Evolutionary conservation across 2,888 invertebrate genomes (phyloP).

Genomic region (Rambutsinella grinnellia): DNA sequence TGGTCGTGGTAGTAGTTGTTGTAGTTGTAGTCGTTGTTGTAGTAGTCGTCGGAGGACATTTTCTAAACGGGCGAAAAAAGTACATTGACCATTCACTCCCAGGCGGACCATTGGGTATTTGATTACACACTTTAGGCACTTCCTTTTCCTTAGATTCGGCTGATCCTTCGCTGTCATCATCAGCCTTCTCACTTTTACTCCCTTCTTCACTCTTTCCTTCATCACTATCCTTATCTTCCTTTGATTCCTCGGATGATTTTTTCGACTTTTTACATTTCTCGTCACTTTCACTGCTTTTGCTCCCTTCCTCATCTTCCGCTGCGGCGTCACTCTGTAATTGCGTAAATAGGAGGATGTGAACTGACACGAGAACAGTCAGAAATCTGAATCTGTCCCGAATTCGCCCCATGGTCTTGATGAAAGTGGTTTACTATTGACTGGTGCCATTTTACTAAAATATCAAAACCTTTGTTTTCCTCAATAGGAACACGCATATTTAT

Average conservation of each 20-base stretch:
- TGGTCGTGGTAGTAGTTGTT: conserved; percentile 35
- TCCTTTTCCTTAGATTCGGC: conserved; percentile 3
- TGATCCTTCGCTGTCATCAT: background rate
- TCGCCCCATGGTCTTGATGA: too few relatives aligned
- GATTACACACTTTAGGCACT: conserved; percentile 33
- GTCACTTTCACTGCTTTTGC: background rate
- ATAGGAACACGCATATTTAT: too few relatives aligned
- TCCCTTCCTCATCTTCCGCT: conserved; percentile 6
- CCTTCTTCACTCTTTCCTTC: background rate
- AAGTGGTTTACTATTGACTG: too few relatives aligned
- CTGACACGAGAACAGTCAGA: too few relatives aligned
- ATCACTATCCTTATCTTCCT: background rate
- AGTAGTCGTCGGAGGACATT: conserved; percentile 34
- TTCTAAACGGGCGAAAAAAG: conserved; percentile 35
- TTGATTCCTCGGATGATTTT: background rate
- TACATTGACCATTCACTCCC: conserved; percentile 31
- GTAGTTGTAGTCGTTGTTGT: conserved; percentile 32
- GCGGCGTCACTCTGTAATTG: background rate
- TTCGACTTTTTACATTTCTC: conserved; percentile 1
- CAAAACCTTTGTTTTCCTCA: too few relatives aligned
- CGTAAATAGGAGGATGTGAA: too few relatives aligned
- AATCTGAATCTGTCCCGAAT: too few relatives aligned
- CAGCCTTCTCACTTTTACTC: background rate
- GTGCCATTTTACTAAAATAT: background rate
- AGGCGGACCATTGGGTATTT: conserved; percentile 30